Base-by-base conservation (phyloP, 2,888 invertebrate species). In the Drosophila neotestacea region DNA sequence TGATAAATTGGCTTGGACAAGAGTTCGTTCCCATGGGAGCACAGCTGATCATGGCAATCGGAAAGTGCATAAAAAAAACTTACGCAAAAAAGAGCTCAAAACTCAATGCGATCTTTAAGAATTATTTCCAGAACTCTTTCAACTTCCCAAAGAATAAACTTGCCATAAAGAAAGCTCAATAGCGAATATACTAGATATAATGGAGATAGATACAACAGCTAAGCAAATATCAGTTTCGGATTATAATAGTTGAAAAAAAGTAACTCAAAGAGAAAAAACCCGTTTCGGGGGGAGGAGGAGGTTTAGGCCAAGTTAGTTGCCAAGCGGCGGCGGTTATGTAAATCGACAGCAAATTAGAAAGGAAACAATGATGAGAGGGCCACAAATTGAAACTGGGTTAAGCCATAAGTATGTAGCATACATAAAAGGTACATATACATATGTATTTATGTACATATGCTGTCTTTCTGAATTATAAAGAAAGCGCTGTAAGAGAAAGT, bases 291-390 rank as follows among this genome's bases (percentile, higher is more conserved):
- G 16, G 10, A 1, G 34, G 7, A n/a, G 39, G 10, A n/a, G n/a
- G 42, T n/a, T 42, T 11, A 5, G 28, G 41, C 28, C 38, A 38
- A 47, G 38, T 46, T 48, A 44, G 77, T 79, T 77, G 70, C 70
- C 61, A 77, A 61, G 77, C 63, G 38, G 64, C 44, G 32, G 22
- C 41, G 73, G 83, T 85, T 88, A 84, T 88, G 88, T 74, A 82
- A 88, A 85, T 79, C 58, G 60, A 52, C 63, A 50, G 47, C 56
- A 65, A 77, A 83, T 83, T 83, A 87, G 83, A 83, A 87, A 87
- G 83, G 83, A 81, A 70, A 84, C 73, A 73, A 66, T 36, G 68
- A 50, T 58, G 59, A 48, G 69, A 76, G 74, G 77, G 74, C 80
- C 41, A 63, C 59, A 67, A 63, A 70, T 62, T 52, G 61, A 66